A percentile compares a stretch with the other conserved stretches of the same genome.
These are phyloP conservation scores for Rhynchophorus ferrugineus DNA, from an alignment of 1,140 invertebrate species.

Conservation along the genomic window DNA sequence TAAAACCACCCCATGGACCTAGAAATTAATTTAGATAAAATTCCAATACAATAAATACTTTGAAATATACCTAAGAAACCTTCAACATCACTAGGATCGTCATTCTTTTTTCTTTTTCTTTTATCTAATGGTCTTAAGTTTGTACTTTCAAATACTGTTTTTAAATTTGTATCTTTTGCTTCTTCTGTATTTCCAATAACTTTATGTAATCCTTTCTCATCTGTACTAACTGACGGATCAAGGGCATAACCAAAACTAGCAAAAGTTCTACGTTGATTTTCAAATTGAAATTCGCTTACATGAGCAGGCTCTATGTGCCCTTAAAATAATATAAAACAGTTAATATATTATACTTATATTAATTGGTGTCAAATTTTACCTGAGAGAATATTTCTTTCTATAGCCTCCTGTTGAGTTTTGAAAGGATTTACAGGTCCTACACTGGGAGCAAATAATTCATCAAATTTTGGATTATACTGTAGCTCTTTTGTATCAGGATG, in stretches of 20 bases:
- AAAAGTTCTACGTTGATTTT: slow-evolving; percentile 94
- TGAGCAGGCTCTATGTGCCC: slow-evolving; percentile 94
- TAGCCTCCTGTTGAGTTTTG: slow-evolving; percentile 79
- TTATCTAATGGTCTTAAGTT: slow-evolving; percentile 53
- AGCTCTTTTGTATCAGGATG: slow-evolving; percentile 75
- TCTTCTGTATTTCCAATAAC: slow-evolving; percentile 49
- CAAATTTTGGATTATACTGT: slow-evolving; percentile 87
- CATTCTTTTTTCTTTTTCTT: slow-evolving; percentile 85
- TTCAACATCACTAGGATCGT: slow-evolving; percentile 84
- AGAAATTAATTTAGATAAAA: not conserved
- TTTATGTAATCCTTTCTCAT: slow-evolving; percentile 51
- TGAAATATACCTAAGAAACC: slow-evolving; percentile 67
- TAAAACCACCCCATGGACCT: slow-evolving; percentile 94
- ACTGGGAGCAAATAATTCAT: slow-evolving; percentile 89
- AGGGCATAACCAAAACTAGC: slow-evolving; percentile 91
- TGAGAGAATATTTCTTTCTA: slow-evolving; percentile 83
- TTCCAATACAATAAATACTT: not conserved
- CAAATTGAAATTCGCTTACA: slow-evolving; percentile 96
- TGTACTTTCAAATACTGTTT: slow-evolving; percentile 84
- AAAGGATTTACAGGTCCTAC: slow-evolving; percentile 88
- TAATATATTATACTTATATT: not conserved
- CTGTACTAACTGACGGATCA: slow-evolving; percentile 79
- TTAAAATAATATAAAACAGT: not conserved
- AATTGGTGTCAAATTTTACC: not conserved
- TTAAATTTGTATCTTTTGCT: slow-evolving; percentile 38